Conservation (phyloP, 2,113 vertebrate genomes). For the Aphyosemion australe region DNA sequence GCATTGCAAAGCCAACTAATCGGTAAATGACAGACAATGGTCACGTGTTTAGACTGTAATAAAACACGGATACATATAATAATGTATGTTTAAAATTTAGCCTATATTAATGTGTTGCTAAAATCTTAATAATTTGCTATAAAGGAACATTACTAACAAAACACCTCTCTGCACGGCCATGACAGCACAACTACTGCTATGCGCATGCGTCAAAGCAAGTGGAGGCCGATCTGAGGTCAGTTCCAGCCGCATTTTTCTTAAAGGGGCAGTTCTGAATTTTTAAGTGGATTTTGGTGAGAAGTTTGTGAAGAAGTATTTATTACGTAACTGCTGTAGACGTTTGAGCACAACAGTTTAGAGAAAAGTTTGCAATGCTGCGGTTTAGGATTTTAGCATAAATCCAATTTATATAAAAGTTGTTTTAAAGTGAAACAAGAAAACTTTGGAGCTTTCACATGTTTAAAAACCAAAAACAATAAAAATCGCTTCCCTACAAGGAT, state of each 20-base stretch:
- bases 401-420: too few species aligned
- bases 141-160: slow-evolving; percentile 56
- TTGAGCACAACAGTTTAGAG: too few species aligned
- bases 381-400: too few species aligned
- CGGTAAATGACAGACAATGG: too few species aligned
- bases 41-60: not conserved
- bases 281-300: not conserved
- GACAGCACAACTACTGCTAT: not conserved
- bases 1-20: not conserved
- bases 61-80: too few species aligned
- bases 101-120: rapidly evolving
- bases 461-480: too few species aligned
- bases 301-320: too few species aligned
- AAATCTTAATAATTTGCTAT: rapidly evolving
- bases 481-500: too few species aligned
- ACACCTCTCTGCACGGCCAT: slow-evolving; percentile 56
- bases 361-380: too few species aligned
- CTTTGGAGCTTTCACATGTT: too few species aligned
- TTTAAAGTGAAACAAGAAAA: too few species aligned
- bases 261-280: not conserved
- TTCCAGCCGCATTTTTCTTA: not conserved
- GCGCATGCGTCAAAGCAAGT: slow-evolving; percentile 52
- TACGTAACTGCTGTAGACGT: too few species aligned
- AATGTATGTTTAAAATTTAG: rapidly evolving
- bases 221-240: slow-evolving; percentile 5